Evolutionary conservation across 1,140 invertebrate species (phyloP), one percentile per base, ranked within the genome.

Genomic region (Tachypleus tridentatus): DNA sequence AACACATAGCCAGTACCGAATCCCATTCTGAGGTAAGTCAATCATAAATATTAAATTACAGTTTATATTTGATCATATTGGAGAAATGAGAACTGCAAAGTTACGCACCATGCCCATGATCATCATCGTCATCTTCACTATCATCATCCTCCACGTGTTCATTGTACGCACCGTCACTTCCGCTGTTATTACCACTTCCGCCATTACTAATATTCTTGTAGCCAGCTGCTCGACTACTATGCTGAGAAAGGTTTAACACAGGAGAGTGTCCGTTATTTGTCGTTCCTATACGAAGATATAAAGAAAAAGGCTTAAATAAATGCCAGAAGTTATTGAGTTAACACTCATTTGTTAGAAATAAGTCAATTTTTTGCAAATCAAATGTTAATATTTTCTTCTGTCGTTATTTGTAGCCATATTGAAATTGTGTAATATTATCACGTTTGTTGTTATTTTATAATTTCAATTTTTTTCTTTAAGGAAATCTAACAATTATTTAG

Each of bases 201-300:
- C 8, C 54, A 60, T 69, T 64, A 50, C 67, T 84, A n/a, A 7
- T n/a, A 54, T 54, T 54, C 0, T n/a, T n/a, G 7, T 7, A n/a
- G n/a, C 53, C 53, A n/a, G 7, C 53, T 54, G n/a, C 53, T 3
- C 68, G 58, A 48, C 60, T 66, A 60, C 87, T 88, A 51, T 87
- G 89, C 78, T 93, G 93, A 4, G 89, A 93, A 29, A 93, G 79
- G 77, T 93, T 93, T 67, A 93, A 77, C 54, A 93, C 89, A 57
- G 90, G 91, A 84, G 89, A 93, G 78, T 91, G 88, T 49, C 88
- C 88, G 73, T 87, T 89, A 58, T 88, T 87, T n/a, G 53, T 8
- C 7, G 53, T n/a, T 8, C 53, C 53, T 54, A n/a, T n/a, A 3
- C 7, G 53, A 54, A 54, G 0, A 29, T 29, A 29, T 29, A 29